Percentiles rank a stretch among this genome's conserved stretches.
Conservation (phyloP, 2,113 vertebrate genomes). For the Rousettus leschenaultii region DNA sequence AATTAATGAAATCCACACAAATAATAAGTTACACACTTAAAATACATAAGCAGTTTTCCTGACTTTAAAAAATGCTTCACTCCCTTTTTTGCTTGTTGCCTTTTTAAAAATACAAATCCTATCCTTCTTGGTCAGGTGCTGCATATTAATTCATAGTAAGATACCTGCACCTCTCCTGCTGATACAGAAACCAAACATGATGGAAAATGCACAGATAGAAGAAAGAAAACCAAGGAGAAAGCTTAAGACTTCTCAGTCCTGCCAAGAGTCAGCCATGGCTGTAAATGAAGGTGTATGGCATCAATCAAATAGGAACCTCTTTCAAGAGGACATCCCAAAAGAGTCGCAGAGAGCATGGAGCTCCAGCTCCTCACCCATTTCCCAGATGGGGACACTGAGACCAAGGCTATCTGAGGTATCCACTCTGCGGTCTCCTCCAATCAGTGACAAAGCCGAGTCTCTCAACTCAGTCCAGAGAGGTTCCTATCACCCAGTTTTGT, state of each 20-base stretch:
- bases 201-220: background rate
- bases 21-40: background rate
- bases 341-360: fast-evolving
- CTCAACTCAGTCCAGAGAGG: background rate
- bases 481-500: background rate
- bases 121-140: background rate
- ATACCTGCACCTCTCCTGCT: fast-evolving
- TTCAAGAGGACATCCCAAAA: background rate
- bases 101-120: background rate
- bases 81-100: background rate
- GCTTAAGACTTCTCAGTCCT: background rate
- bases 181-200: background rate
- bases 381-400: background rate
- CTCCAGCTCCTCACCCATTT: background rate
- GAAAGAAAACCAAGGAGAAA: background rate
- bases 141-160: background rate
- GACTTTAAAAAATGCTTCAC: background rate
- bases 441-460: background rate
- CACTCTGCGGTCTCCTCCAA: too few relatives aligned
- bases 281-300: fast-evolving
- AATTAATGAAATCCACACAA: background rate
- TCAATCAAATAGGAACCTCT: background rate
- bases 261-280: background rate
- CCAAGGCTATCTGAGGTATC: background rate
- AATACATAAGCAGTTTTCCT: background rate